phyloP scores from a whole-genome alignment of 2,888 invertebrate species.

The Ptychoptera contaminata region DNA sequence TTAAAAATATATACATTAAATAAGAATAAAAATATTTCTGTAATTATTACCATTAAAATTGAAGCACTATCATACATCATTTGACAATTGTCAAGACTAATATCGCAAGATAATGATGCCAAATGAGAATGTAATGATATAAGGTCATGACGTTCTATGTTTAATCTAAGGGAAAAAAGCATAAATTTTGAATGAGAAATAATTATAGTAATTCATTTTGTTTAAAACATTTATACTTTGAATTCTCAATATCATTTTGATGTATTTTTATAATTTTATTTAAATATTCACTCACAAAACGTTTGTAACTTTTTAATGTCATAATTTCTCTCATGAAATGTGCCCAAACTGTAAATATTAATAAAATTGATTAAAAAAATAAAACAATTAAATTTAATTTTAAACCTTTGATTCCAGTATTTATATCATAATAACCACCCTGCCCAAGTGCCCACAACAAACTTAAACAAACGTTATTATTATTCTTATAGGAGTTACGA shows the following conservation, averaged over 20 bases:
- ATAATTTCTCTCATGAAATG: slow-evolving; percentile 57
- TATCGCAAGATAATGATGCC: no score
- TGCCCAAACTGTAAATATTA: slow-evolving; percentile 45
- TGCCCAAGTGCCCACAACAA: slow-evolving; percentile 65
- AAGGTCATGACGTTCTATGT: slow-evolving; percentile 19
- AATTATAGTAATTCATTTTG: background rate
- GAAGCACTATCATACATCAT: slow-evolving; percentile 19
- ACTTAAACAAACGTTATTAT: slow-evolving; percentile 53
- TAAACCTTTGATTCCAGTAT: slow-evolving; percentile 49
- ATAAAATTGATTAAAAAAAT: slow-evolving; percentile 1
- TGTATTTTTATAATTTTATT: slow-evolving; percentile 19
- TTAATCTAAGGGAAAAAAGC: slow-evolving; percentile 10
- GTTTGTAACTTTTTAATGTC: slow-evolving; percentile 53
- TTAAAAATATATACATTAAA: background rate
- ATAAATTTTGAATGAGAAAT: background rate
- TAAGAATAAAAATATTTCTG: background rate
- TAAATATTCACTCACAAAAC: slow-evolving; percentile 46
- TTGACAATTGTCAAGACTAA: slow-evolving; percentile 3
- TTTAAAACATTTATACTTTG: no score
- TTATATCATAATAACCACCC: slow-evolving; percentile 46
- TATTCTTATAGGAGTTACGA: slow-evolving; percentile 60
- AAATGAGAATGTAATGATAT: slow-evolving; percentile 20
- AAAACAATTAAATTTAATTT: slow-evolving; percentile 4
- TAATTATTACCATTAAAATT: slow-evolving; percentile 18
- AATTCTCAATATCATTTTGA: background rate